Base-by-base conservation (phyloP, 2,113 vertebrate species). In the Odobenus rosmarus region DNA sequence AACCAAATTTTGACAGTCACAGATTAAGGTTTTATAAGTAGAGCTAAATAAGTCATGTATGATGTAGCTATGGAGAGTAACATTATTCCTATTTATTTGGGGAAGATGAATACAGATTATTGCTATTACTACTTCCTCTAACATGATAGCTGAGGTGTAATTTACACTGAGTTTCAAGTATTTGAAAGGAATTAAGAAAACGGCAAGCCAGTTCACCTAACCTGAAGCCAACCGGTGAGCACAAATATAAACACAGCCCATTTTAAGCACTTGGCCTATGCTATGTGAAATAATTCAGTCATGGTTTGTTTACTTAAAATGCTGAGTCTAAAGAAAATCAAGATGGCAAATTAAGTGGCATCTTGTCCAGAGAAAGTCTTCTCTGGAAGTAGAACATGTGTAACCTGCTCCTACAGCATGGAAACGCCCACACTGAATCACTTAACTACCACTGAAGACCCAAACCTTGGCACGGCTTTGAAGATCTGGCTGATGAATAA, bases 281-380 rank as follows among this genome's bases (percentile, higher is more conserved):
- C 24, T 64, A 12, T 15, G 42, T 94, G 83, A 53, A 93, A 90
- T 89, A 59, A 55, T 33, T 55, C 42, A 19, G 42, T 24, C 61
- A n/a, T 42, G 5, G 71, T 83, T 76, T 79, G 39, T 16, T 89
- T 92, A 64, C 61, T 96, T 96, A 81, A 88, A 97, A 84, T 36
- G 96, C 88, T 96, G 84, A 95, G 80, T 93, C 91, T 84, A 88
- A 95, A 82, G 51, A 88, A 95, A 97, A 93, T 86, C 83, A 77
- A 95, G 88, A 36, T 33, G 74, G 69, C 85, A 92, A 97, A 72
- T 87, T 42, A 67, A 96, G 90, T 21, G 46, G 53, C 69, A 49
- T 49, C 77, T 55, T 81, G 33, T 76, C 92, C 90, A 80, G 55
- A 72, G 92, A 96, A 95, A 97, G 84, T 31, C 79, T 74, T 59